These are phyloP conservation scores for Sarcophaga carnaria DNA, from an alignment of 2,888 invertebrate genomes.

Conservation along the genomic window DNA sequence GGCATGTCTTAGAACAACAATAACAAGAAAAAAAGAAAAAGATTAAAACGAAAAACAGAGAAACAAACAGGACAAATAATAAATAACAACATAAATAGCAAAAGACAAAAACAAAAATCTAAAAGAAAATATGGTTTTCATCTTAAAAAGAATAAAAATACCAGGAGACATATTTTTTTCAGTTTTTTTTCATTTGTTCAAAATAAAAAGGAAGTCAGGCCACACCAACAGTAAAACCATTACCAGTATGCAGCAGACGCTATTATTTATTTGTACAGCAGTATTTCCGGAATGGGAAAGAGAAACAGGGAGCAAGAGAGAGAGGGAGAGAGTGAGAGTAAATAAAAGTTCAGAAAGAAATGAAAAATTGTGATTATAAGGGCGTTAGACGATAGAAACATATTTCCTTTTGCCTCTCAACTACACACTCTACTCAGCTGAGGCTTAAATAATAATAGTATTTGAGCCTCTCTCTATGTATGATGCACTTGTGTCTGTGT, in stretches of 20 bases:
- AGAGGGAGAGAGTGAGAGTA: background rate
- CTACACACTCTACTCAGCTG: background rate
- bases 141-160: constrained; percentile 31
- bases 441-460: background rate
- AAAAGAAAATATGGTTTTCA: constrained; percentile 49
- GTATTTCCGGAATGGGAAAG: too few relatives aligned
- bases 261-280: constrained; percentile 26
- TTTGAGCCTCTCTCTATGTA: background rate
- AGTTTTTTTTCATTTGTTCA: background rate
- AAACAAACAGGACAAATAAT: constrained; percentile 3
- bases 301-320: background rate
- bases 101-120: constrained; percentile 14
- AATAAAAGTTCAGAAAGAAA: constrained; percentile 17
- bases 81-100: constrained; percentile 8
- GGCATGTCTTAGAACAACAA: constrained; percentile 23
- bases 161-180: constrained; percentile 36
- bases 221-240: background rate
- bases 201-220: constrained; percentile 6
- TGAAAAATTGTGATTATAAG: constrained; percentile 56
- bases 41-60: constrained; percentile 7
- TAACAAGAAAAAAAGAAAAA: background rate
- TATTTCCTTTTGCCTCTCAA: constrained; percentile 26
- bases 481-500: background rate
- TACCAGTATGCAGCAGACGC: background rate
- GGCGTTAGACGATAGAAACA: constrained; percentile 46